Conservation (phyloP, 2,888 invertebrate genomes). For the Sarcophaga variegata region DNA sequence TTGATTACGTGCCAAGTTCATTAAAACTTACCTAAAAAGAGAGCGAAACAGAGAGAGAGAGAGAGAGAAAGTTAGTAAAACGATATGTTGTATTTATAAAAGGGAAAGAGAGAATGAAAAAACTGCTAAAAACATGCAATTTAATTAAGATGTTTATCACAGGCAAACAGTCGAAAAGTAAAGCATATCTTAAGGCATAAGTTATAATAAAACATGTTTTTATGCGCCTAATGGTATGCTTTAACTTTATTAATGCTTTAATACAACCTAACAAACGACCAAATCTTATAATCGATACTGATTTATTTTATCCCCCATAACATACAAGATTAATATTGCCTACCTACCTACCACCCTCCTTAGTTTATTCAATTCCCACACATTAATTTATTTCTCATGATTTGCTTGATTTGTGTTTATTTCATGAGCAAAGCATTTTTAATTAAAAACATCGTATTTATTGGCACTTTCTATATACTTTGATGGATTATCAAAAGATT, state of each 20-base stretch:
- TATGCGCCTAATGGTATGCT: conserved; percentile 27
- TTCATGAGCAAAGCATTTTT: background rate
- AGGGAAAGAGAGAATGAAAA: background rate
- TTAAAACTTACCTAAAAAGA: conserved; percentile 65
- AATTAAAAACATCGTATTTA: conserved; percentile 18
- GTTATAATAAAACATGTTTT: background rate
- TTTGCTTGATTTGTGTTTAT: background rate
- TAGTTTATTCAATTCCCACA: background rate
- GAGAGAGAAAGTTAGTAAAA: background rate
- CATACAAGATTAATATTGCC: background rate
- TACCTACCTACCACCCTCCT: background rate
- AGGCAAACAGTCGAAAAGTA: background rate
- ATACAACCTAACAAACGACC: background rate
- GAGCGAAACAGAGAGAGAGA: background rate
- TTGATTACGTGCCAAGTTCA: conserved; percentile 53
- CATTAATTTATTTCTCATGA: background rate
- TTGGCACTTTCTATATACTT: background rate
- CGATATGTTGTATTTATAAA: conserved; percentile 3
- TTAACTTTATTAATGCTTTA: conserved; percentile 22
- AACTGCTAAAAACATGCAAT: background rate
- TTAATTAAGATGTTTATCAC: conserved; percentile 41
- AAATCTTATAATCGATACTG: background rate
- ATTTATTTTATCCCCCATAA: background rate
- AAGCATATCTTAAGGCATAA: background rate
- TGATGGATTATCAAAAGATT: conserved; percentile 30